Base-by-base conservation (phyloP, 1,140 invertebrate genomes). In the Pseudomyrmex dendroicus region DNA sequence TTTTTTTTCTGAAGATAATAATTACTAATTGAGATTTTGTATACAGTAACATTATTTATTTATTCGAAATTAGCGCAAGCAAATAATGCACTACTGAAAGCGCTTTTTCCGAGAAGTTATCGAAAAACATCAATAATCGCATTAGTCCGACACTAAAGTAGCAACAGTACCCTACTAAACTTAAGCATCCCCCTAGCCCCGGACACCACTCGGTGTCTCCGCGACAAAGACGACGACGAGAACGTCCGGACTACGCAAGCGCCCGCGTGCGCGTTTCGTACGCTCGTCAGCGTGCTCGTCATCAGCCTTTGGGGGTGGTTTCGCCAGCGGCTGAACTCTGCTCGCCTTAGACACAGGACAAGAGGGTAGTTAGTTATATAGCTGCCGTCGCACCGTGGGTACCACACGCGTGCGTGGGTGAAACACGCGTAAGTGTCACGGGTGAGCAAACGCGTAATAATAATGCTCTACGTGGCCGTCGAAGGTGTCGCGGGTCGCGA, bases 361-460 rank as follows among this genome's bases (percentile, higher is more conserved):
- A 59, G 52, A 80, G 54, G 54, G 10, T 50, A 35, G 46, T 22
- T 80, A 59, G 64, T 35, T 35, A 7, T 35, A 35, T 25, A 70
- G 48, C 44, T 48, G 52, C 54, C n/a, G 22, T 10, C 10, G 13
- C 12, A 13, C 50, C 3, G 46, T 13, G 22, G 73, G 66, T 35
- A 50, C n/a, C 54, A 2, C 62, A 56, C 57, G 64, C 72, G 68
- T 57, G 74, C 46, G 63, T 46, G 17, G 15, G 22, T n/a, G 22
- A 20, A 13, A 64, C 20, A 82, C 74, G 73, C 74, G 76, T 70
- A 74, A 82, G 73, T 82, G 66, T 84, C 85, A 84, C 61, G 62
- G 78, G 73, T 83, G 83, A 64, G 57, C 68, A 76, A 84, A 86
- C 82, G 70, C 86, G 63, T 54, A 89, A 91, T 89, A 91, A 91